Evolutionary conservation across 2,113 vertebrate genomes (phyloP).

Genomic region (Paraplagusia blochii): DNA sequence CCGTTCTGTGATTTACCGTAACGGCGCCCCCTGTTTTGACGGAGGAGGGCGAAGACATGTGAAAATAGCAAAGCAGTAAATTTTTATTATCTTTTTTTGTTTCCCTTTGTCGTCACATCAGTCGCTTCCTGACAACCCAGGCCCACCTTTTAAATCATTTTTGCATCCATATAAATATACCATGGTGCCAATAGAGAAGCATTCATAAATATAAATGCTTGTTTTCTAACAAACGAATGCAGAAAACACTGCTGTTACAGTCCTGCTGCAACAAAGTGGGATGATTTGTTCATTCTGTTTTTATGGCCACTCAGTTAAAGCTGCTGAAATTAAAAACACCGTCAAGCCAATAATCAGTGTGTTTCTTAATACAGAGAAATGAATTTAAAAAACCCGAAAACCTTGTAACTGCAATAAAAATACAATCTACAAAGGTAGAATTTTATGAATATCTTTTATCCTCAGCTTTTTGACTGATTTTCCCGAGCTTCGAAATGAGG

Average conservation of each 20-base stretch:
- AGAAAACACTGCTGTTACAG: conserved; percentile 49
- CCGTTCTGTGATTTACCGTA: conserved; percentile 22
- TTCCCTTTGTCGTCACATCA: conserved; percentile 11
- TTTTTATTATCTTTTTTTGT: conserved; percentile 22
- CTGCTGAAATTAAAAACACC: conserved; percentile 59
- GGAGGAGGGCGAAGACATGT: conserved; percentile 25
- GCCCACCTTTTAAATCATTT: conserved; percentile 37
- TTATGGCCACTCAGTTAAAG: conserved; percentile 53
- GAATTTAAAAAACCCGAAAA: too few species aligned
- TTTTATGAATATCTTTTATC: conserved; percentile 41
- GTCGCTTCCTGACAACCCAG: conserved; percentile 13
- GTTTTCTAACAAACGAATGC: conserved; percentile 65
- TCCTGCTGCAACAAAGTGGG: conserved; percentile 43
- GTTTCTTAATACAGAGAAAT: conserved; percentile 42
- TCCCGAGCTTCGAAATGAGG: conserved; percentile 9
- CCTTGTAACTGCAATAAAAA: conserved; percentile 38
- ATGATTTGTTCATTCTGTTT: conserved; percentile 52
- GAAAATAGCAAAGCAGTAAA: conserved; percentile 37
- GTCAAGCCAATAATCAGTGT: conserved; percentile 25
- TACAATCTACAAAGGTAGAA: conserved; percentile 47
- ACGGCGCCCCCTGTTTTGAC: conserved; percentile 23
- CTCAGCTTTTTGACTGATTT: conserved; percentile 21
- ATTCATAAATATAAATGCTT: conserved; percentile 66
- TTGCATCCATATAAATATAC: conserved; percentile 15
- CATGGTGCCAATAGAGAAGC: conserved; percentile 32